Evolutionary conservation across 2,797 vertebrate genomes (phyloP), one percentile per base, ranked within the genome.

Genomic region (Babyrousa celebensis): DNA sequence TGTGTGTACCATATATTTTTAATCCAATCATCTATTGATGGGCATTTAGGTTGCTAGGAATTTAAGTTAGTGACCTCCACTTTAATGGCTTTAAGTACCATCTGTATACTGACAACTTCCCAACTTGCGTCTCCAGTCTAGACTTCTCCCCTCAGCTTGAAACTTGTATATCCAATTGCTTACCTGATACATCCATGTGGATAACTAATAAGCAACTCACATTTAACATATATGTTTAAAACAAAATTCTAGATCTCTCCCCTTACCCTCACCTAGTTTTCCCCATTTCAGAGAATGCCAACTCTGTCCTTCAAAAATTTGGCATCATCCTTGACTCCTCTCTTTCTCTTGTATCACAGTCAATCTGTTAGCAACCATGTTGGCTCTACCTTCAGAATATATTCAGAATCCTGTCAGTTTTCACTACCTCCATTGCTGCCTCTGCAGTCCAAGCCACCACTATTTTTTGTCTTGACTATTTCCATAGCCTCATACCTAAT

Each of bases 221-320:
- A 54, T 20, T 65, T 78, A 77, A 85, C 43, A 56, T 15, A 14
- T 7, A 54, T 62, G 25, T 52, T 63, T 56, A 89, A 89, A 94
- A 89, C 21, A 40, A 82, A 89, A 67, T 4, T 40, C 56, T 85
- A 83, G 43, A 77, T 78, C 3, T 77, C 15, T 43, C 40, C 40
- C 29, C 72, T 92, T 11, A 40, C 15, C 2, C 9, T 56, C n/a
- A 54, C 29, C 23, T 56, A 2, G 63, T 71, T 70, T 82, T 86
- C 40, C 56, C 10, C 43, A 58, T 9, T 74, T n/a, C 77, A 79
- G 1, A 29, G 65, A 79, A 40, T 9, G 43, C 63, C 43, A 88
- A 12, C 14, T 91, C 71, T 84, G 14, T 70, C 94, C 32, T 79
- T 95, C 80, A 62, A 94, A 87, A 68, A 79, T 68, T 54, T 67